These are phyloP conservation scores for Lacerta viridis DNA, from an alignment of 2,797 vertebrate genomes.

Conservation along the genomic window DNA sequence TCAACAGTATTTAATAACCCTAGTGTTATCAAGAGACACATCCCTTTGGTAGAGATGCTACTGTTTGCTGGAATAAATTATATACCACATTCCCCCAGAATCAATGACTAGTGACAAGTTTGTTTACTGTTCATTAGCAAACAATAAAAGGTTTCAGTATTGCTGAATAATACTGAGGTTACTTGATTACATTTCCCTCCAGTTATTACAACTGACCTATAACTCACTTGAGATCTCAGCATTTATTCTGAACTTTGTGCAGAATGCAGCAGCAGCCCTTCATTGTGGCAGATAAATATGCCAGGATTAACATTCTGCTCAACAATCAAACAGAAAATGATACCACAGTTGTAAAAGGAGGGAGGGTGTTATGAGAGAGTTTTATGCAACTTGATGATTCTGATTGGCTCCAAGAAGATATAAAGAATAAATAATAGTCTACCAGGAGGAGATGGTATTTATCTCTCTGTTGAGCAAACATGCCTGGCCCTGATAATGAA, in stretches of 20 bases:
- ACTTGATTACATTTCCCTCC: slow-evolving; percentile 69
- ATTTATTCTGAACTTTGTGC: slow-evolving; percentile 69
- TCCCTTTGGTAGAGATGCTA: slow-evolving; percentile 23
- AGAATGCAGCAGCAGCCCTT: slow-evolving; percentile 53
- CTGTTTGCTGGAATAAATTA: slow-evolving; percentile 58
- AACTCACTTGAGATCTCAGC: slow-evolving; percentile 54
- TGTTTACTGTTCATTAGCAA: slow-evolving; percentile 77
- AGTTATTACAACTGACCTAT: slow-evolving; percentile 69
- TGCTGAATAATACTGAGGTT: slow-evolving; percentile 46
- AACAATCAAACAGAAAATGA: slow-evolving; percentile 51
- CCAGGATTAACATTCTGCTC: slow-evolving; percentile 70
- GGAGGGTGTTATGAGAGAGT: slow-evolving; percentile 54
- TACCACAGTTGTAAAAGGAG: slow-evolving; percentile 47
- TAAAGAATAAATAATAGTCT: slow-evolving; percentile 65
- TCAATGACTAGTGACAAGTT: slow-evolving; percentile 60
- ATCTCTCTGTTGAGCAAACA: slow-evolving; percentile 48
- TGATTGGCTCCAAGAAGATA: slow-evolving; percentile 59
- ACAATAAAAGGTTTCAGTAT: slow-evolving; percentile 62
- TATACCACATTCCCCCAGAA: slow-evolving; percentile 62
- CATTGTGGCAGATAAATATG: slow-evolving; percentile 41
- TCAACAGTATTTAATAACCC: slow-evolving; percentile 73
- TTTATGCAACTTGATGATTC: slow-evolving; percentile 64
- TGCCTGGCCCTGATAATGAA: background rate
- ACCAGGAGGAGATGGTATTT: slow-evolving; percentile 59
- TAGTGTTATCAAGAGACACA: slow-evolving; percentile 62